A percentile compares a stretch with the other conserved stretches of the same genome.
Evolutionary conservation across 2,797 vertebrate genomes (phyloP).

Genomic region (Cyclura pinguis): DNA sequence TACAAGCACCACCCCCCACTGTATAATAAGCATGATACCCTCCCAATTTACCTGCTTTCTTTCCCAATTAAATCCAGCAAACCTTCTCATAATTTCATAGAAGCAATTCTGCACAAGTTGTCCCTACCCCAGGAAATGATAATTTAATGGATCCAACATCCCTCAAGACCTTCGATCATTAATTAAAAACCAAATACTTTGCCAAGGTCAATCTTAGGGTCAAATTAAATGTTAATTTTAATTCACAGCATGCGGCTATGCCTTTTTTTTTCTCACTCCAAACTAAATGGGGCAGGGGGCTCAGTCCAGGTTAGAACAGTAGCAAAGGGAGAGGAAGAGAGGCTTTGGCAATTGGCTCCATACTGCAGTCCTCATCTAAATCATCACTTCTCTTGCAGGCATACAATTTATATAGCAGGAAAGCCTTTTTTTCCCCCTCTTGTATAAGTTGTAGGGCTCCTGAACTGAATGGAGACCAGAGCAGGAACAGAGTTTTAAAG

Average conservation of each 20-base stretch:
- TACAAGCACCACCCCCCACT: background rate
- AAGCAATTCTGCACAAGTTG: conserved; percentile 6
- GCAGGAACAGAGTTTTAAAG: too few relatives aligned
- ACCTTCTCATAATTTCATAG: background rate
- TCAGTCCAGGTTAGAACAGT: background rate
- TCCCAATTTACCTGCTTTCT: conserved; percentile 6
- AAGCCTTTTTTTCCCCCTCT: too few relatives aligned
- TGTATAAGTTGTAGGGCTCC: too few relatives aligned
- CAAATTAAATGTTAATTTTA: conserved; percentile 13
- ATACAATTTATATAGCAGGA: background rate
- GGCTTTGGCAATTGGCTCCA: background rate
- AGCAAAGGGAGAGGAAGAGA: background rate
- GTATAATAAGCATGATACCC: background rate
- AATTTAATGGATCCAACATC: conserved; percentile 17
- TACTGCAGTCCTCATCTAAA: background rate
- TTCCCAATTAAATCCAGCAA: background rate
- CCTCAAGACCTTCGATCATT: background rate
- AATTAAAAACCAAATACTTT: conserved; percentile 26
- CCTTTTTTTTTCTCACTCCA: background rate
- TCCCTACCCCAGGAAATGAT: background rate
- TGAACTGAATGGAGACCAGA: too few relatives aligned
- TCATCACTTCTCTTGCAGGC: background rate
- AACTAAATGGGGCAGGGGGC: background rate
- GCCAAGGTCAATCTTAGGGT: background rate
- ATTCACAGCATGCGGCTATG: background rate